A percentile compares a stretch with the other conserved stretches of the same genome.
These are phyloP conservation scores for Hippasteria phrygiana DNA, from an alignment of 53 echinoderm and acorn worm species.

Conservation along the genomic window DNA sequence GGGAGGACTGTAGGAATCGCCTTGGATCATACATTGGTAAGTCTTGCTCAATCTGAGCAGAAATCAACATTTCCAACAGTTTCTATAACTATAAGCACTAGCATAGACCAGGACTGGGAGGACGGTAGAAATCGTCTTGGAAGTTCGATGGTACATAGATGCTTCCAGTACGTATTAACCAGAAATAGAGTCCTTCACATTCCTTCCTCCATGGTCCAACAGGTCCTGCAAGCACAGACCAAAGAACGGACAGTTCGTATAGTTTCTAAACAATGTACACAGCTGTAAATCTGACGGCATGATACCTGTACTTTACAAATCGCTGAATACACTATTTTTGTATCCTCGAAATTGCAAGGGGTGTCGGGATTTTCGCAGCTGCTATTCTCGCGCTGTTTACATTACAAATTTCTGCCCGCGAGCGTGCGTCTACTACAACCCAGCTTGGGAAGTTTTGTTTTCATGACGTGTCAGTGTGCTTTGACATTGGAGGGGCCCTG, in stretches of 20 bases:
- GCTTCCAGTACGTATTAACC: neutral
- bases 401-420: neutral
- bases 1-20: constrained; percentile 75
- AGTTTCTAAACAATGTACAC: no score
- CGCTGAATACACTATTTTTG: no score
- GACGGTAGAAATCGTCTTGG: constrained; percentile 72
- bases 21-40: constrained; percentile 45
- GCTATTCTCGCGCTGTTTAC: constrained; percentile 7
- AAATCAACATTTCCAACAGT: neutral
- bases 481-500: constrained; percentile 23
- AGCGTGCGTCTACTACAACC: neutral
- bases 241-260: no score
- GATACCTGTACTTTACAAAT: no score
- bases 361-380: neutral
- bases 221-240: no score
- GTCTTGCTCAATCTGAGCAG: neutral
- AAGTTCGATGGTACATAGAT: constrained; percentile 25
- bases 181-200: no score
- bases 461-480: constrained; percentile 30
- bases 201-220: no score
- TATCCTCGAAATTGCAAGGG: no score
- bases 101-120: constrained; percentile 72
- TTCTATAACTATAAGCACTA: no score
- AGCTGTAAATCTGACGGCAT: no score
- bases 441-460: neutral